These are phyloP conservation scores for Pristionchus japonicus DNA, from an alignment of 2,888 invertebrate species.

Conservation along the genomic window DNA sequence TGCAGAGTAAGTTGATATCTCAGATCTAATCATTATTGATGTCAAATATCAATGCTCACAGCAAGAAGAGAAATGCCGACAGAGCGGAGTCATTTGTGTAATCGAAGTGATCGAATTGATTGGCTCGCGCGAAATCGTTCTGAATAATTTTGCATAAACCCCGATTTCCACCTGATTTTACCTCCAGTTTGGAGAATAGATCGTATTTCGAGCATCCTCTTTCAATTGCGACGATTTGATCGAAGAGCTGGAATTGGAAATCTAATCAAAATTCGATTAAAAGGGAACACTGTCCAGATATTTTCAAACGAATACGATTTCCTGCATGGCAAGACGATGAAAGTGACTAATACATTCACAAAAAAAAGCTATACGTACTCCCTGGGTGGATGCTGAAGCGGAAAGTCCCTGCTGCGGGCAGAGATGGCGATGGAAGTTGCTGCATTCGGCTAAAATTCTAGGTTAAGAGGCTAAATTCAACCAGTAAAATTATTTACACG, in stretches of 20 bases:
- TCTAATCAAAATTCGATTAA: neutral
- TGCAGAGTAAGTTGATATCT: neutral
- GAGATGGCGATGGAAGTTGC: conserved; percentile 16
- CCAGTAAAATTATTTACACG: too few relatives aligned
- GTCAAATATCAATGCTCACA: neutral
- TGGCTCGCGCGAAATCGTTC: neutral
- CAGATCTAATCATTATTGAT: too few relatives aligned
- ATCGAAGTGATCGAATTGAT: neutral
- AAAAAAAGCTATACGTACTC: neutral
- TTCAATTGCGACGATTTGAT: neutral
- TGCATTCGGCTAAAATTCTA: neutral
- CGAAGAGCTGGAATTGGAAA: neutral
- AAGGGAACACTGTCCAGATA: too few relatives aligned
- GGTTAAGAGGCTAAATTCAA: too few relatives aligned
- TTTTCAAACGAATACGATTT: too few relatives aligned
- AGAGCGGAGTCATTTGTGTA: neutral
- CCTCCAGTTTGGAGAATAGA: neutral
- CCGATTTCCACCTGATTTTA: too few relatives aligned
- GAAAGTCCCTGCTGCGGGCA: neutral
- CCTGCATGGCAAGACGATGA: too few relatives aligned
- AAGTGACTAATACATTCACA: neutral
- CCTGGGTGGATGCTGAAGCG: neutral
- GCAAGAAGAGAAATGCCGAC: neutral
- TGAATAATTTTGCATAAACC: neutral
- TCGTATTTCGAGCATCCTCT: neutral